These are phyloP conservation scores for Gouania willdenowi DNA, from an alignment of 2,797 vertebrate species.

Conservation along the genomic window DNA sequence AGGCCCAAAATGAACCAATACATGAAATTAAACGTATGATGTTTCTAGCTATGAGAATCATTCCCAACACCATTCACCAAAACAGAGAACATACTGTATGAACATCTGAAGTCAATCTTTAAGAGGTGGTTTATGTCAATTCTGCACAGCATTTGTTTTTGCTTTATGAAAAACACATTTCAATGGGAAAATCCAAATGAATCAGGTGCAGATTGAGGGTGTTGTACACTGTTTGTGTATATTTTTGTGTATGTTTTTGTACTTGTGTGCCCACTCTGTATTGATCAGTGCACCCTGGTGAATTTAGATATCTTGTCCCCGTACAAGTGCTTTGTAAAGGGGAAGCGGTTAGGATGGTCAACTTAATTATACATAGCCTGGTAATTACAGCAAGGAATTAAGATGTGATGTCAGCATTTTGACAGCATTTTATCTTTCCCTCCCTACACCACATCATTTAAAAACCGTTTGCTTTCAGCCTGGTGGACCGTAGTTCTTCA, in stretches of 20 bases:
- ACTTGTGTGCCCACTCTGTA: conserved; percentile 10
- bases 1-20: no score
- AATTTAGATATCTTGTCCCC: conserved; percentile 57
- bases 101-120: no score
- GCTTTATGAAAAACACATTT: no score
- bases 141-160: no score
- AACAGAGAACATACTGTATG: no score
- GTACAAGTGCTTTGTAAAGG: conserved; percentile 67
- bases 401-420: conserved; percentile 70
- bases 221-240: no score
- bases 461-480: conserved; percentile 49
- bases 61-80: no score
- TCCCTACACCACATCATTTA: conserved; percentile 15
- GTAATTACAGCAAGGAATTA: conserved; percentile 77
- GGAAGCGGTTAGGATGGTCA: conserved; percentile 51
- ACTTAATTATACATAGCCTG: conserved; percentile 78
- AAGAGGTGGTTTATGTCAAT: no score
- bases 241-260: background rate
- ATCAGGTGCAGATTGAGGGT: no score
- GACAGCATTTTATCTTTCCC: conserved; percentile 12
- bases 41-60: no score
- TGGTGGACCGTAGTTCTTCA: conserved; percentile 20
- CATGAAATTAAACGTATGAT: no score
- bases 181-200: no score
- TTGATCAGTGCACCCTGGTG: conserved; percentile 49